A percentile compares a stretch with the other conserved stretches of the same genome.
Evolutionary conservation across 2,797 vertebrate genomes (phyloP).

Genomic region (Pantherophis alleghaniensis): DNA sequence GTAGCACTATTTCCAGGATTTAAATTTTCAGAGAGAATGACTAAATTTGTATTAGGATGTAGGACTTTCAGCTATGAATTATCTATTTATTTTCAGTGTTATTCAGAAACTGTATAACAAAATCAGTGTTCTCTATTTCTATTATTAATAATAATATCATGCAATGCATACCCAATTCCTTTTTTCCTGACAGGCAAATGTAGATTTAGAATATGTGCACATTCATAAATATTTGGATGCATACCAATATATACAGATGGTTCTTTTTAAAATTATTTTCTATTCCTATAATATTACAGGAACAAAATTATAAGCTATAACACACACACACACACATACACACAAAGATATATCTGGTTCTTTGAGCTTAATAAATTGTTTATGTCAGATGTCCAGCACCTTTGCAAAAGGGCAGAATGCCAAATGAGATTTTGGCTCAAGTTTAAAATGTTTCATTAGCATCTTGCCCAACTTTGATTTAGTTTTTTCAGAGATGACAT

Average conservation of each 20-base stretch:
- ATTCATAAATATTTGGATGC: not conserved
- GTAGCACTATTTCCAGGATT: not conserved
- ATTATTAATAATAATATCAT: not conserved
- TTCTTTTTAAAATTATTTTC: not conserved
- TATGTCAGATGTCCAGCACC: not conserved
- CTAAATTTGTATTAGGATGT: not conserved
- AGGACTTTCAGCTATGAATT: not conserved
- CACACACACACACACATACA: not conserved
- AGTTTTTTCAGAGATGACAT: not conserved
- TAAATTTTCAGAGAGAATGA: not conserved
- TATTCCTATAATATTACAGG: not conserved
- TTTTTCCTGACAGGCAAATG: not conserved
- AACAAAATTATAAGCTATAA: not conserved
- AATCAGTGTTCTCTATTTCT: not conserved
- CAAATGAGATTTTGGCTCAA: not conserved
- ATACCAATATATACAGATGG: not conserved
- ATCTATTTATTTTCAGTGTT: not conserved
- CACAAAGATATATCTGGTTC: not conserved
- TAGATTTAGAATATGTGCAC: not conserved
- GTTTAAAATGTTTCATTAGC: constrained; percentile 4
- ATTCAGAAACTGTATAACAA: not conserved
- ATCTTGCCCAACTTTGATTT: not conserved
- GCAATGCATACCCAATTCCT: not conserved
- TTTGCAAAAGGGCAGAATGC: not conserved
- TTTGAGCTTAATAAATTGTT: not conserved